phyloP scores from a whole-genome alignment of 2,113 vertebrate species.

The Sinocyclocheilus anophthalmus region DNA sequence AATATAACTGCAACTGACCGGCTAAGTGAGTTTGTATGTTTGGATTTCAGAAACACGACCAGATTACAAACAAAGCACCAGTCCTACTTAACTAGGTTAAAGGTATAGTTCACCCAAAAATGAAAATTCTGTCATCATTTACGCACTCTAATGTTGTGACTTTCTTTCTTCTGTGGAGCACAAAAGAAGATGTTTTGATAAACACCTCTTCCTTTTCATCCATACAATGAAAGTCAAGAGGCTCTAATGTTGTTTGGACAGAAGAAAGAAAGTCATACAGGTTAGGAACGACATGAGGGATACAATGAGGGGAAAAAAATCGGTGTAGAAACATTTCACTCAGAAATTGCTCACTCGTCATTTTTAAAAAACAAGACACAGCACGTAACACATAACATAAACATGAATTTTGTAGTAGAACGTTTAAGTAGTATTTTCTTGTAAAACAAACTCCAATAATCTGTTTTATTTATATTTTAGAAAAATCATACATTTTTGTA shows the following conservation, averaged over 20 bases:
- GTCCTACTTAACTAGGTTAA: neutral
- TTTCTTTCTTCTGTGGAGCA: neutral
- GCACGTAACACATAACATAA: too few relatives aligned
- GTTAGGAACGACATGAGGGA: neutral
- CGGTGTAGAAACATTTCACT: too few relatives aligned
- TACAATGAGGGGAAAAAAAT: neutral
- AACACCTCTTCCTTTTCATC: neutral
- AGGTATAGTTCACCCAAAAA: neutral
- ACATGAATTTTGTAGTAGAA: too few relatives aligned
- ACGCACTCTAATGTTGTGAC: neutral
- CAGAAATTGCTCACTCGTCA: too few relatives aligned
- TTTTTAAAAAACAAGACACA: too few relatives aligned
- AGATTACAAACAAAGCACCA: neutral
- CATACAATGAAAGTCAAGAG: neutral
- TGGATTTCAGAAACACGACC: neutral
- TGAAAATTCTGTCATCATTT: neutral
- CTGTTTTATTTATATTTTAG: too few relatives aligned
- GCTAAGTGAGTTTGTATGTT: neutral
- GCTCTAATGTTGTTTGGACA: neutral
- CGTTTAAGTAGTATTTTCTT: too few relatives aligned
- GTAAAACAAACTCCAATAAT: too few relatives aligned
- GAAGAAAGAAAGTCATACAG: neutral
- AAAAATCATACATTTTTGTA: too few relatives aligned
- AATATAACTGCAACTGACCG: neutral
- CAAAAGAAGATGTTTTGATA: neutral